Evolutionary conservation across 2,113 vertebrate genomes (phyloP), one percentile per base, ranked within the genome.

Genomic region (Circaetus gallicus): DNA sequence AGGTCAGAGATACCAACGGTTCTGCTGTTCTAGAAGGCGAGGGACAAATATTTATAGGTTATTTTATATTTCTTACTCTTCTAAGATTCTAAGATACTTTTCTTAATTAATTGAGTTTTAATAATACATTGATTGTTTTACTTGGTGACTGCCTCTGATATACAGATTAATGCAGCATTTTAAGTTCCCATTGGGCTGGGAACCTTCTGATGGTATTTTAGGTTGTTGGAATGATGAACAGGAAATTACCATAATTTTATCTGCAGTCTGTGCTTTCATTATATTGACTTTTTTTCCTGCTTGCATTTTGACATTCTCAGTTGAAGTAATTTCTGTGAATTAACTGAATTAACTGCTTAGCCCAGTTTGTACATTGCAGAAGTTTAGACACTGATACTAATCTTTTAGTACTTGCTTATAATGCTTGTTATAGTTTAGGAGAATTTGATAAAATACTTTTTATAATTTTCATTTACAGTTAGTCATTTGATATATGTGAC

Each of bases 1-100:
- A 99, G 95, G 99, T 99, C 61, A 98, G 98, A 98, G 98, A 99
- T 90, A 78, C 97, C 53, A 79, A 72, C 2, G 98, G 98, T 66
- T 76, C 82, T 67, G 20, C 97, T 82, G 83, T 99, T 76, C 96
- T 98, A 34, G 98, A 99, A 97, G 99, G 99, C 19, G 98, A 98
- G 93, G 99, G 99, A 79, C 99, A 99, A 97, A 77, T 99, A 85
- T 99, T 99, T 94, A 98, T 99, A 98, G 99, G 99, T 99, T 95
- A 86, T 95, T 96, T 93, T 81, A 31, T 83, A 42, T 91, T 95
- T 93, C 53, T 76, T 56, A 40, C 69, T 92, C 34, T 71, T 95
- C 47, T 79, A 66, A 72, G 49, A 79, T 74, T 95, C 45, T 78
- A 63, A 72, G 45, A 82, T 77, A 36, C 15, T 88, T 22, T 58